These are phyloP conservation scores for Drosophila mayri DNA, from an alignment of 1,140 invertebrate genomes.

Conservation along the genomic window DNA sequence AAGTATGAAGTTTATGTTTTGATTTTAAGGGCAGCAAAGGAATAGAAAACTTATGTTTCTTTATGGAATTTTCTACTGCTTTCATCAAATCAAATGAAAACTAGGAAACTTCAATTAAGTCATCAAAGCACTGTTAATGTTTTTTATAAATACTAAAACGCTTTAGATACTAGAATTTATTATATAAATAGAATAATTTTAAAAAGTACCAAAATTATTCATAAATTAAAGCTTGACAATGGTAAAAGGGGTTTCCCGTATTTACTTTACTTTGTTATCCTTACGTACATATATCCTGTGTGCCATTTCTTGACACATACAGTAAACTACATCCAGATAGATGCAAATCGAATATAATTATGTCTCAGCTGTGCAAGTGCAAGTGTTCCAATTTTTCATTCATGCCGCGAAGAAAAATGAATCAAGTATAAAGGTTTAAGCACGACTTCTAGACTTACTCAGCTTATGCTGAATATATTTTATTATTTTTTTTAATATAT, in stretches of 20 bases:
- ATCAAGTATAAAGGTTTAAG: background rate
- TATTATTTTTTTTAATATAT: background rate
- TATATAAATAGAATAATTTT: background rate
- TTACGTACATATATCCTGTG: background rate
- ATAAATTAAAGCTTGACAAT: background rate
- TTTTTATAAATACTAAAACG: background rate
- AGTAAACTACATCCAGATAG: background rate
- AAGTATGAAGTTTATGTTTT: conserved; percentile 16
- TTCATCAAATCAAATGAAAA: background rate
- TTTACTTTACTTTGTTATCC: background rate
- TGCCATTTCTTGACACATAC: background rate
- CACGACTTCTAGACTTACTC: background rate
- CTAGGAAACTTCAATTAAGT: background rate
- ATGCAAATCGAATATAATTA: background rate
- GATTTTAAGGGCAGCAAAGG: background rate
- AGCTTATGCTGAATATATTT: background rate
- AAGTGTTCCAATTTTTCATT: conserved; percentile 1
- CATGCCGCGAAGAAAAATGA: background rate
- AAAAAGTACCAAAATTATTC: background rate
- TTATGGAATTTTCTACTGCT: background rate
- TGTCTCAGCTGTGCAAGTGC: conserved; percentile 2
- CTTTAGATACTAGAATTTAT: too few species aligned
- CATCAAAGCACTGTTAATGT: background rate
- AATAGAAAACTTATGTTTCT: conserved; percentile 1
- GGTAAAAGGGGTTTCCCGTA: too few species aligned